Evolutionary conservation across 2,797 vertebrate species (phyloP).

Genomic region (Stomatorhinus walkeri): DNA sequence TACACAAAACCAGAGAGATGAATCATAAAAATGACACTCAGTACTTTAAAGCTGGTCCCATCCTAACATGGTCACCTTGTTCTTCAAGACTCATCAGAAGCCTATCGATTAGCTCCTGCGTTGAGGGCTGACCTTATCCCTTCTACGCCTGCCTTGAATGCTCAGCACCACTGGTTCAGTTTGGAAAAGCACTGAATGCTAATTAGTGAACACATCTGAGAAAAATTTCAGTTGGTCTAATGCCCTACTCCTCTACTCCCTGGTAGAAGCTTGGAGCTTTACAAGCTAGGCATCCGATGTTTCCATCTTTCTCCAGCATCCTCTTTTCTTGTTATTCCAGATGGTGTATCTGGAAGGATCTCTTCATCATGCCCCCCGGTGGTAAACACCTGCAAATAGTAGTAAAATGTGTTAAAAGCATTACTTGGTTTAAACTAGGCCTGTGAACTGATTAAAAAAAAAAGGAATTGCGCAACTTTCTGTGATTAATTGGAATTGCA

Average conservation of each 20-base stretch:
- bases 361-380: not conserved
- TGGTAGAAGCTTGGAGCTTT: not conserved
- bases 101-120: not conserved
- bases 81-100: not conserved
- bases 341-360: not conserved
- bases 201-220: not conserved
- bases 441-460: not conserved
- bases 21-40: not conserved
- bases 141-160: not conserved
- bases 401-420: not conserved
- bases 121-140: not conserved
- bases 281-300: not conserved
- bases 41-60: not conserved
- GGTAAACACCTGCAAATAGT: not conserved
- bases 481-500: not conserved
- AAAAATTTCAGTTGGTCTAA: not conserved
- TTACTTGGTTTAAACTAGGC: not conserved
- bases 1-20: not conserved
- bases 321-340: not conserved
- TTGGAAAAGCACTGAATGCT: not conserved
- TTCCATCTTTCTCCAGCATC: not conserved
- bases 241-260: not conserved
- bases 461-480: not conserved
- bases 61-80: not conserved
- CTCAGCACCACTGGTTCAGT: not conserved